These are phyloP conservation scores for Austrolebias charrua DNA, from an alignment of 2,797 vertebrate species.

Conservation along the genomic window DNA sequence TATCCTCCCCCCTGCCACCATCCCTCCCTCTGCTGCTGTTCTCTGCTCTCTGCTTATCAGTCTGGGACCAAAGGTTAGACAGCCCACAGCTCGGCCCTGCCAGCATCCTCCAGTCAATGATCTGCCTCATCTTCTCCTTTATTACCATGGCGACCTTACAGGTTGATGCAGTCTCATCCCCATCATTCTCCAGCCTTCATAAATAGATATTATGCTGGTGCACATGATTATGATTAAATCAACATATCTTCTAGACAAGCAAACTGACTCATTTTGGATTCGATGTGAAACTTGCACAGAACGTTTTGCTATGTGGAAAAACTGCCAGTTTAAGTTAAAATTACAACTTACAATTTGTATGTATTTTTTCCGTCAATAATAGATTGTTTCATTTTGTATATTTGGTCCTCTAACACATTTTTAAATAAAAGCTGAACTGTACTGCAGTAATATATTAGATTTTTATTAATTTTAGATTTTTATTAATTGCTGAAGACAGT, in stretches of 20 bases:
- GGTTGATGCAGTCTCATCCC: slow-evolving; percentile 38
- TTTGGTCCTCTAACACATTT: neutral
- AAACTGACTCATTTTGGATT: slow-evolving; percentile 34
- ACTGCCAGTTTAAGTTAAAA: slow-evolving; percentile 10
- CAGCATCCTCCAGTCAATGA: slow-evolving; percentile 31
- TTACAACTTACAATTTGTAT: slow-evolving; percentile 17
- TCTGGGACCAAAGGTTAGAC: slow-evolving; percentile 44
- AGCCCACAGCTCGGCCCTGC: slow-evolving; percentile 21
- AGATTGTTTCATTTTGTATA: neutral
- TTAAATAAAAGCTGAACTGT: no score
- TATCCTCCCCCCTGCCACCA: slow-evolving; percentile 2
- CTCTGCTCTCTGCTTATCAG: slow-evolving; percentile 38
- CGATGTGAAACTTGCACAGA: slow-evolving; percentile 55
- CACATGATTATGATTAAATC: slow-evolving; percentile 71
- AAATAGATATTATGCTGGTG: slow-evolving; percentile 44
- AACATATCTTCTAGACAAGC: slow-evolving; percentile 53
- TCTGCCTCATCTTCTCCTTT: slow-evolving; percentile 25
- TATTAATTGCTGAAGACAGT: no score
- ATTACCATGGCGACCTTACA: slow-evolving; percentile 48
- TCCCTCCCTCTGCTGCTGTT: slow-evolving; percentile 10
- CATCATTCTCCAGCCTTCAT: slow-evolving; percentile 39
- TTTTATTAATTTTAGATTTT: no score
- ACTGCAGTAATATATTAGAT: no score
- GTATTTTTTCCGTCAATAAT: slow-evolving; percentile 1
- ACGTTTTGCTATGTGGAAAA: slow-evolving; percentile 31